Base-by-base conservation (phyloP, 2,888 invertebrate genomes). In the Phengaris alcon region DNA sequence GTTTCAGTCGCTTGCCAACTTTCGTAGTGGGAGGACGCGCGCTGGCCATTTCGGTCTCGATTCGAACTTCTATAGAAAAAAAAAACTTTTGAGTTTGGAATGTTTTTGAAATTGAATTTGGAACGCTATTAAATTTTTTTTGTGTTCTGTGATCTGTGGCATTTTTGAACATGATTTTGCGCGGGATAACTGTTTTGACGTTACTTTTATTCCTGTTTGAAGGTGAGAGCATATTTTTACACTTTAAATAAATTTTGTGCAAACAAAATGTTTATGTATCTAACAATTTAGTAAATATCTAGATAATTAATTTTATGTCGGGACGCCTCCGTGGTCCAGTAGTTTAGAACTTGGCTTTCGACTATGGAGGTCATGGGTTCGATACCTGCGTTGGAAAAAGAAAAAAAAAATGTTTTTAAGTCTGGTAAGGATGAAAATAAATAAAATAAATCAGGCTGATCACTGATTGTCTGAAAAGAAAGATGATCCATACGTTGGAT, bases 201-300 rank as follows among this genome's bases (percentile, higher is more conserved):
- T 80, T 88, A 75, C 83, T 90, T 78, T 79, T 90, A 80, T 85
- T 87, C 82, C 81, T 88, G 77, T 87, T 90, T 76, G 87, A 89
- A 81, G 90, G 91, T 92, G 82, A 88, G 91, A 15, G n/a, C 6
- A 48, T 22, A 13, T 13, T 8, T 52, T 64, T 51, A 51, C 22
- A 13, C n/a, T 8, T 57, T 48, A 48, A 48, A 48, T 48, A 6
- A 48, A 6, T 35, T 35, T 35, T 35, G 35, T 35, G 35, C 35
- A 35, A 35, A 35, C 35, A 35, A 22, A 22, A 22, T 22, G 22
- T 22, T 22, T n/a, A n/a, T n/a, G n/a, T n/a, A n/a, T n/a, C n/a
- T 35, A 54, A 54, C 52, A 54, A 54, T 54, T n/a, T 35, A 35
- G 35, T 35, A 35, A 35, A 35, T 35, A 35, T 22, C 22, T 22